Conservation (phyloP, 37 sponge, comb jelly and placozoan genomes). For the Trichoplax adhaerens region DNA sequence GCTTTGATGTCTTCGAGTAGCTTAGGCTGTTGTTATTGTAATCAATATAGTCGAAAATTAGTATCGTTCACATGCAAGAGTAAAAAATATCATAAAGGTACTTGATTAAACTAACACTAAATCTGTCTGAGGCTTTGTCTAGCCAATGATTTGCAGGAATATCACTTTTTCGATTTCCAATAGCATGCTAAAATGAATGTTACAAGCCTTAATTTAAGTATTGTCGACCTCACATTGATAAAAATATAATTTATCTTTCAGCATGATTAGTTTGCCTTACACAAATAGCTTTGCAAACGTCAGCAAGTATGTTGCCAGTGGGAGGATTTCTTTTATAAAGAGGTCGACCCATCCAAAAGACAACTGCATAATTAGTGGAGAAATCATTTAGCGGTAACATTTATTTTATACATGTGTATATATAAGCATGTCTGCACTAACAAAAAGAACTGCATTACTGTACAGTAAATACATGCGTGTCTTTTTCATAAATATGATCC, state of each 20-base stretch:
- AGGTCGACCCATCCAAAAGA: slow-evolving; percentile 15
- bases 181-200: not conserved
- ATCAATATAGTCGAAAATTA: not conserved
- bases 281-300: slow-evolving; percentile 11
- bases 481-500: too few species aligned
- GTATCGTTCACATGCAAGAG: not conserved
- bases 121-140: slow-evolving; percentile 5
- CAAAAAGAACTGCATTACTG: too few species aligned
- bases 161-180: slow-evolving; percentile 7
- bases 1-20: slow-evolving; percentile 51
- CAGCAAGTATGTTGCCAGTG: slow-evolving; percentile 10
- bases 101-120: not conserved
- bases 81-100: not conserved
- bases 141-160: slow-evolving; percentile 11
- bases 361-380: not conserved
- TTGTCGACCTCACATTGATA: not conserved
- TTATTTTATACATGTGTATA: too few species aligned
- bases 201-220: slow-evolving; percentile 1
- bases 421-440: too few species aligned
- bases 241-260: not conserved
- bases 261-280: not conserved
- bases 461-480: too few species aligned
- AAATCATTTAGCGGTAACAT: too few species aligned
- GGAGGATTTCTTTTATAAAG: slow-evolving; percentile 27
- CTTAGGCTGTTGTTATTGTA: slow-evolving; percentile 1